A percentile compares a stretch with the other conserved stretches of the same genome.
phyloP scores from a whole-genome alignment of 1,140 invertebrate genomes.

The Atta cephalotes region DNA sequence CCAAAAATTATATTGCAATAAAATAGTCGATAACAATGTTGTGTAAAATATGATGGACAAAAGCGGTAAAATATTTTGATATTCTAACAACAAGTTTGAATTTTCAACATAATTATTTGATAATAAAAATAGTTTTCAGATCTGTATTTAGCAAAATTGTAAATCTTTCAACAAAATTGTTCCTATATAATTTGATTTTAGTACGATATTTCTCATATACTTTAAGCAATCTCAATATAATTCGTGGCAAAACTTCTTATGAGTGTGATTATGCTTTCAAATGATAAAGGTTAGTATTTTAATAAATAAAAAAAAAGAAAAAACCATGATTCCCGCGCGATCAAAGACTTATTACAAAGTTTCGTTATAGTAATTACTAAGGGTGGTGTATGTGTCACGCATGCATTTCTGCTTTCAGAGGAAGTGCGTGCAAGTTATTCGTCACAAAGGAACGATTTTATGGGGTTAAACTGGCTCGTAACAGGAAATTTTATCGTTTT shows the following conservation, averaged over 20 bases:
- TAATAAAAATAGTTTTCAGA: no score
- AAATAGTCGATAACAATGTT: no score
- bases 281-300: neutral
- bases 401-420: slow-evolving; percentile 31
- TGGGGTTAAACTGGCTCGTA: slow-evolving; percentile 47
- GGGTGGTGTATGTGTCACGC: slow-evolving; percentile 36
- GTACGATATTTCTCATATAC: neutral
- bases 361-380: slow-evolving; percentile 45
- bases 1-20: no score
- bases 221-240: neutral
- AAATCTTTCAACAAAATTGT: no score
- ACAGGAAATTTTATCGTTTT: slow-evolving; percentile 55
- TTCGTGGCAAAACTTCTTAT: neutral
- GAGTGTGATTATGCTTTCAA: neutral
- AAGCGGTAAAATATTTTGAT: no score
- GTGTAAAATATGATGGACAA: no score
- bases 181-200: neutral
- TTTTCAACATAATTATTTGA: no score
- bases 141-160: no score
- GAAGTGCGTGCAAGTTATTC: slow-evolving; percentile 46
- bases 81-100: no score
- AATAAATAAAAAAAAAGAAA: slow-evolving; percentile 1
- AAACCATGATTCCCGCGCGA: neutral
- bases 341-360: slow-evolving; percentile 41
- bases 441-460: slow-evolving; percentile 48